A percentile compares a stretch with the other conserved stretches of the same genome.
These are phyloP conservation scores for Trididemnum clinides DNA, from an alignment of 23 tunicate species.

Conservation along the genomic window DNA sequence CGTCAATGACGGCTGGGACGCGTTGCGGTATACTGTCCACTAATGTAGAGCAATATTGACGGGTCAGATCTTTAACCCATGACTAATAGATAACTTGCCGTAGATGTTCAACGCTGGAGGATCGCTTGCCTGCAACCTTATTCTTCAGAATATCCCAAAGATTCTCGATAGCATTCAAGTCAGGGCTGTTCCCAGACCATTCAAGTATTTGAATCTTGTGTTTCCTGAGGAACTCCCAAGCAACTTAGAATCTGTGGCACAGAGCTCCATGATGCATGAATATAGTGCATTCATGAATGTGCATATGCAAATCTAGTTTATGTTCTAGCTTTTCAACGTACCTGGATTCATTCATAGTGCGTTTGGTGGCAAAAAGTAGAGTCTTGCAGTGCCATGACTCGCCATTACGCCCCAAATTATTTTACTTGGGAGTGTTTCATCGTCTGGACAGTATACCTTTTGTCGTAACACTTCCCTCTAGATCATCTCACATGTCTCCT, in stretches of 20 bases:
- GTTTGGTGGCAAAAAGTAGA: background rate
- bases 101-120: background rate
- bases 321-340: background rate
- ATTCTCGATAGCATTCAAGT: slow-evolving; percentile 14
- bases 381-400: background rate
- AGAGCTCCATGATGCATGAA: slow-evolving; percentile 28
- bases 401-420: slow-evolving; percentile 15
- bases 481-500: background rate
- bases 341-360: background rate
- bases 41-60: background rate
- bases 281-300: background rate
- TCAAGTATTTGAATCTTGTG: slow-evolving; percentile 4
- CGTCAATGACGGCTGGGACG: background rate
- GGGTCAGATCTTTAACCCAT: background rate
- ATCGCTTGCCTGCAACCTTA: background rate
- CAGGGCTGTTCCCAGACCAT: slow-evolving; percentile 21
- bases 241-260: slow-evolving; percentile 1
- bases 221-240: background rate
- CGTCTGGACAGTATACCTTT: background rate
- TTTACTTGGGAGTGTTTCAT: slow-evolving; percentile 12
- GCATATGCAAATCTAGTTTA: slow-evolving; percentile 1
- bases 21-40: background rate
- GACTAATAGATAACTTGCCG: background rate
- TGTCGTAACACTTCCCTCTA: background rate
- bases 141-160: background rate